Evolutionary conservation across 1,140 invertebrate genomes (phyloP), one percentile per base, ranked within the genome.

Genomic region (Calliphora vicina): DNA sequence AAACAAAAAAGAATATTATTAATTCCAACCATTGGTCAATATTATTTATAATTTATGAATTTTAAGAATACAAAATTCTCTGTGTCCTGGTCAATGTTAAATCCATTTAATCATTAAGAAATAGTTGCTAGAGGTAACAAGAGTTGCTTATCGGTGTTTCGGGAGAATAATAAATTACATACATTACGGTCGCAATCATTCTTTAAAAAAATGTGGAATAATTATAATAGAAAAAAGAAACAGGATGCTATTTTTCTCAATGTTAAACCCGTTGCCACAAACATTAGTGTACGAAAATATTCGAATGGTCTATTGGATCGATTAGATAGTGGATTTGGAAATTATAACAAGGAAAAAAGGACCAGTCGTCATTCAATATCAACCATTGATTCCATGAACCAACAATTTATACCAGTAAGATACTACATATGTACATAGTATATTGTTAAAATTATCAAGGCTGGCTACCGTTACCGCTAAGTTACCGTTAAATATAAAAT

Each of bases 161-260:
- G 5, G 13, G 15, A 50, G 15, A 50, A 50, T 50, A 50, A 50
- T 6, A 50, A 17, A 17, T 17, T 50, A 15, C 0, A 3, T 50
- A 12, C 45, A 50, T 17, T 10, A 17, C 1, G 45, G 23, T 67
- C 17, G 2, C 45, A n/a, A 57, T 12, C n/a, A 15, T 57, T 57
- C 50, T 25, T 23, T 25, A 25, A 3, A 20, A 25, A 67, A 67
- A 84, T 82, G 81, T 80, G 42, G 45, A 84, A 80, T 85, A 88
- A 85, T 84, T 88, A 89, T 80, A 86, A 89, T 83, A 86, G 88
- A 81, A 88, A 87, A 45, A 89, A 89, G 83, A 89, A 89, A 74
- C 82, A 84, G 42, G 87, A 89, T 61, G 85, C 86, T 81, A 85
- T 89, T 13, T 89, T 89, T 23, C 82, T 89, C n/a, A 89, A 89